Evolutionary conservation across 2,113 vertebrate genomes (phyloP).

Genomic region (Halichoeres trimaculatus): DNA sequence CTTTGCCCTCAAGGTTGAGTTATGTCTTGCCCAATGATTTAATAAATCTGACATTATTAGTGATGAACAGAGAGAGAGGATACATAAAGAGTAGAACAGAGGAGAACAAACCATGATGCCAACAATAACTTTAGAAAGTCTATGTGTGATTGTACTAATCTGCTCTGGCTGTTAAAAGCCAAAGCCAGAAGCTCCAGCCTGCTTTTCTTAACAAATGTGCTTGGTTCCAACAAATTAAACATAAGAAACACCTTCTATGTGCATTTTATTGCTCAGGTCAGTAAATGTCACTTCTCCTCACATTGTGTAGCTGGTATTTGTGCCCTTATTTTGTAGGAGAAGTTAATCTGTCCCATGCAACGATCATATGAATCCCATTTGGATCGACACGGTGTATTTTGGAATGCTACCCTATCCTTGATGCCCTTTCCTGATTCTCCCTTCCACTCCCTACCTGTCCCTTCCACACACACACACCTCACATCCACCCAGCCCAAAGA

Average conservation of each 20-base stretch:
- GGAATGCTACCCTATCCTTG: constrained; percentile 70
- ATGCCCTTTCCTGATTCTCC: constrained; percentile 20
- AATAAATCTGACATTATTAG: constrained; percentile 29
- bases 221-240: constrained; percentile 7
- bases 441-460: constrained; percentile 12
- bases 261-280: constrained; percentile 28
- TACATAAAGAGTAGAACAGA: constrained; percentile 18
- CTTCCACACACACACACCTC: constrained; percentile 29
- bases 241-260: constrained; percentile 14
- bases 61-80: constrained; percentile 6
- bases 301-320: constrained; percentile 55
- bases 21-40: constrained; percentile 8
- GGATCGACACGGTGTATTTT: constrained; percentile 74
- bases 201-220: constrained; percentile 15
- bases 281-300: constrained; percentile 23
- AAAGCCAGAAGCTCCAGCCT: neutral
- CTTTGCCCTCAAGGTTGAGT: constrained; percentile 51
- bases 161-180: constrained; percentile 37
- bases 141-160: constrained; percentile 10
- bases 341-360: constrained; percentile 59
- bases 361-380: constrained; percentile 77
- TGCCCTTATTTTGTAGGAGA: constrained; percentile 53
- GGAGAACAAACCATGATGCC: constrained; percentile 18
- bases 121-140: neutral
- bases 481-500: constrained; percentile 39